Evolutionary conservation across 2,113 vertebrate species (phyloP).

Genomic region (Phrynocephalus versicolor): DNA sequence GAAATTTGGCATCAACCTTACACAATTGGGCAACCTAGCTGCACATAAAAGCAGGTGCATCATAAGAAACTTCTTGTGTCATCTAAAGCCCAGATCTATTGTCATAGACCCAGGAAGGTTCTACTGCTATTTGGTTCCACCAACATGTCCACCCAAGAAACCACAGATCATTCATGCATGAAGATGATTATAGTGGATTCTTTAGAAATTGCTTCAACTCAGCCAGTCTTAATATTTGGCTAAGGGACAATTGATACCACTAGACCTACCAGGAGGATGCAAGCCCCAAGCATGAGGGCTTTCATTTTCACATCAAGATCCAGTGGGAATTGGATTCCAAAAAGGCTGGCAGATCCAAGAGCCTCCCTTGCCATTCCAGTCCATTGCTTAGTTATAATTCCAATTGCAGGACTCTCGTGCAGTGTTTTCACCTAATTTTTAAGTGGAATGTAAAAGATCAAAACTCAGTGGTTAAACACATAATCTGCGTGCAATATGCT

Average conservation of each 20-base stretch:
- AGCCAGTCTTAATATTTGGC: not conserved
- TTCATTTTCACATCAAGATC: constrained; percentile 92
- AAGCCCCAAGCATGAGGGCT: constrained; percentile 89
- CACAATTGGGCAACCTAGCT: not conserved
- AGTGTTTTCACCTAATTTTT: constrained; percentile 81
- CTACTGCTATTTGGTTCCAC: too few relatives aligned
- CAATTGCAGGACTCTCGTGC: constrained; percentile 81
- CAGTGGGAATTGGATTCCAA: constrained; percentile 89
- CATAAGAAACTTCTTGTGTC: not conserved
- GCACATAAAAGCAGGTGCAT: too few relatives aligned
- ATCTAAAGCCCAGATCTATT: too few relatives aligned
- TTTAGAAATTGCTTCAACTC: too few relatives aligned
- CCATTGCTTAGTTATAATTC: constrained; percentile 93
- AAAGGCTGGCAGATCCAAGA: constrained; percentile 88
- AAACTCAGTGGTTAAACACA: not conserved
- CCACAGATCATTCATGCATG: too few relatives aligned
- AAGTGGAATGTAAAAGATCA: constrained; percentile 47
- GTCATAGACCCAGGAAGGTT: too few relatives aligned
- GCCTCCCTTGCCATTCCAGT: constrained; percentile 82
- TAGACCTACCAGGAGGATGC: constrained; percentile 91
- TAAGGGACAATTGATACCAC: not conserved
- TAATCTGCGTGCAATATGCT: not conserved
- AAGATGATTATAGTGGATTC: too few relatives aligned
- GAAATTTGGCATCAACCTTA: not conserved
- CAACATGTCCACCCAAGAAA: too few relatives aligned